These are phyloP conservation scores for Ligdia adustata DNA, from an alignment of 2,888 invertebrate species.

Conservation along the genomic window DNA sequence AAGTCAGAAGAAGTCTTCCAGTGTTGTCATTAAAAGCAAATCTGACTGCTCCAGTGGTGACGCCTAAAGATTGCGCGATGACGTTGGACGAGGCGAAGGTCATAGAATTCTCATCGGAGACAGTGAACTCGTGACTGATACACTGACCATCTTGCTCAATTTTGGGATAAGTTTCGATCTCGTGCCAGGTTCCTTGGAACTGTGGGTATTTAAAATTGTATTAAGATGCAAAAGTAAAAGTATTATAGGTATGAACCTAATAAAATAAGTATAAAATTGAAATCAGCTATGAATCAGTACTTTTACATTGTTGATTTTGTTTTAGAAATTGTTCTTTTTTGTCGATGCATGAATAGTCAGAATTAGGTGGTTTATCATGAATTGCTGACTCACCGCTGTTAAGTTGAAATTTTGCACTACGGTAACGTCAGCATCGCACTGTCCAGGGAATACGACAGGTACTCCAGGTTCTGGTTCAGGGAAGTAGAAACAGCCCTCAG, in stretches of 20 bases:
- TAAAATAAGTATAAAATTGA: too few relatives aligned
- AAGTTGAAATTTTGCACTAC: conserved; percentile 53
- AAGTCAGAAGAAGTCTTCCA: conserved; percentile 50
- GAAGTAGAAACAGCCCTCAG: conserved; percentile 62
- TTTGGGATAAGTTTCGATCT: conserved; percentile 59
- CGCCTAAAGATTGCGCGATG: conserved; percentile 39
- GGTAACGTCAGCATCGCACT: conserved; percentile 55
- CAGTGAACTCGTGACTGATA: conserved; percentile 51
- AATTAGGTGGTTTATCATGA: too few relatives aligned
- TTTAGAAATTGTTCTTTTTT: too few relatives aligned
- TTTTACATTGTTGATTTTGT: too few relatives aligned
- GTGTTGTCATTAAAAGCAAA: conserved; percentile 45
- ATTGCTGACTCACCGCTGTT: conserved; percentile 43
- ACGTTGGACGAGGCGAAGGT: conserved; percentile 50
- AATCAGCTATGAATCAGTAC: too few relatives aligned
- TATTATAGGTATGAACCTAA: too few relatives aligned
- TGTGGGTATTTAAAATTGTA: conserved; percentile 41
- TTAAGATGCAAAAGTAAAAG: too few relatives aligned
- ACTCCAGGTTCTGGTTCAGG: conserved; percentile 53
- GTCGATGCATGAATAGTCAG: too few relatives aligned
- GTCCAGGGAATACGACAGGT: conserved; percentile 62
- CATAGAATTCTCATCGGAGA: conserved; percentile 35
- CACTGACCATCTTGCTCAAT: conserved; percentile 57
- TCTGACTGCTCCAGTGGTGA: conserved; percentile 41
- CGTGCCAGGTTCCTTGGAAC: conserved; percentile 59